Evolutionary conservation across 2,888 invertebrate genomes (phyloP).

Genomic region (Drosophila kanekoi): DNA sequence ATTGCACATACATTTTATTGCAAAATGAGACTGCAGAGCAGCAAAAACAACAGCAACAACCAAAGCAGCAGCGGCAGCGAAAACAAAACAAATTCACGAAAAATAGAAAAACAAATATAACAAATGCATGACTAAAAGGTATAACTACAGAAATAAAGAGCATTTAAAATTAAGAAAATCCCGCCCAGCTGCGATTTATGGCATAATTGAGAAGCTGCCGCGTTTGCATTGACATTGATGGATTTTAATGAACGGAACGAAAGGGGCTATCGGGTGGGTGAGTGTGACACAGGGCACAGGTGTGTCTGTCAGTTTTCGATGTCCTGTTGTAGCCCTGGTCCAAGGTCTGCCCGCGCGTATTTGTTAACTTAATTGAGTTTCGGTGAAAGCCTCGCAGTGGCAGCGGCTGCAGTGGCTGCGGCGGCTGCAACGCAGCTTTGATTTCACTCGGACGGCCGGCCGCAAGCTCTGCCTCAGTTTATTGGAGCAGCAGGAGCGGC

Average conservation of each 20-base stretch:
- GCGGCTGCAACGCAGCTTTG: conserved; percentile 22
- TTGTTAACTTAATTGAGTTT: conserved; percentile 65
- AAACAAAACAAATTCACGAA: conserved; percentile 46
- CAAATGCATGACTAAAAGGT: conserved; percentile 16
- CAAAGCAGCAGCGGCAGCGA: conserved; percentile 5
- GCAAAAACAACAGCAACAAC: conserved; percentile 35
- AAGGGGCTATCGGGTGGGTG: not conserved
- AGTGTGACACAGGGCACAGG: conserved; percentile 30
- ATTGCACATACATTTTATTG: conserved; percentile 75
- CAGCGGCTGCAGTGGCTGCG: conserved; percentile 2
- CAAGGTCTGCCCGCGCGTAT: conserved; percentile 26
- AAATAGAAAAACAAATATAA: conserved; percentile 38
- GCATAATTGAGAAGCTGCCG: conserved; percentile 43
- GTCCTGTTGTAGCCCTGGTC: conserved; percentile 23
- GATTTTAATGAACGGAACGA: conserved; percentile 21
- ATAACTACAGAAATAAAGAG: conserved; percentile 13
- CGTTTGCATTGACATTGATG: conserved; percentile 48
- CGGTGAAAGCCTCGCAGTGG: conserved; percentile 43
- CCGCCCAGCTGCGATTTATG: conserved; percentile 39
- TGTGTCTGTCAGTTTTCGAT: conserved; percentile 45
- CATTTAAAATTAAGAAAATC: conserved; percentile 30
- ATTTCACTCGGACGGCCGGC: conserved; percentile 29
- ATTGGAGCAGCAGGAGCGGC: conserved; percentile 30
- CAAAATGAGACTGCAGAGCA: conserved; percentile 48
- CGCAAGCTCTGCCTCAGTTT: conserved; percentile 23